phyloP scores from a whole-genome alignment of 2,888 invertebrate species.

The Deilephila porcellus region DNA sequence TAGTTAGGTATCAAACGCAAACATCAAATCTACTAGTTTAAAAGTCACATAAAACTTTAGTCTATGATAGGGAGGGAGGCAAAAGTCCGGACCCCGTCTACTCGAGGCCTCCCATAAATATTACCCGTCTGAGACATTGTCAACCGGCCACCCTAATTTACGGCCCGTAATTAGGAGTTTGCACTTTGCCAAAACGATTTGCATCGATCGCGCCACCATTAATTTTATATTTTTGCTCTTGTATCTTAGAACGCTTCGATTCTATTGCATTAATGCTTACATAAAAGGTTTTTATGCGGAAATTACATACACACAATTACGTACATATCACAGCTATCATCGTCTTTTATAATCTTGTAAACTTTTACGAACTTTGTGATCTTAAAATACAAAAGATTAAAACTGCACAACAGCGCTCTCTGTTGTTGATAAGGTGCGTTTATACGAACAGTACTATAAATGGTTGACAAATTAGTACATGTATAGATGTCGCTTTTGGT shows the following conservation, averaged over 20 bases:
- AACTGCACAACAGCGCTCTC: not conserved
- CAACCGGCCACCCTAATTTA: conserved; percentile 84
- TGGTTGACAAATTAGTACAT: not conserved
- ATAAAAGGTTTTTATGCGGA: not conserved
- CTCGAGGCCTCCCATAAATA: conserved; percentile 76
- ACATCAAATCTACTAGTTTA: conserved; percentile 41
- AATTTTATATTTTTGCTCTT: conserved; percentile 28
- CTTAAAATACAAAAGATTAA: no score
- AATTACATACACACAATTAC: no score
- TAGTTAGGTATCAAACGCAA: conserved; percentile 36
- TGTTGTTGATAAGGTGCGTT: not conserved
- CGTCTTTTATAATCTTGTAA: not conserved
- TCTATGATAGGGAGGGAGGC: conserved; percentile 64
- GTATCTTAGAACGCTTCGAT: not conserved
- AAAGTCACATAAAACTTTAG: conserved; percentile 56
- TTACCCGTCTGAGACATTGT: conserved; percentile 81
- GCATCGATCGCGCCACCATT: conserved; percentile 70
- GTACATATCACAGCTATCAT: no score
- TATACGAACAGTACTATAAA: not conserved
- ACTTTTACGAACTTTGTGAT: not conserved
- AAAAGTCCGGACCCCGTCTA: conserved; percentile 66
- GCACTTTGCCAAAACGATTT: conserved; percentile 84
- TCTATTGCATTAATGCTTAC: not conserved
- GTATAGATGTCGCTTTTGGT: not conserved
- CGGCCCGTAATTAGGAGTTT: conserved; percentile 84